phyloP scores from a whole-genome alignment of 2,797 vertebrate species.

The Cottoperca gobio region DNA sequence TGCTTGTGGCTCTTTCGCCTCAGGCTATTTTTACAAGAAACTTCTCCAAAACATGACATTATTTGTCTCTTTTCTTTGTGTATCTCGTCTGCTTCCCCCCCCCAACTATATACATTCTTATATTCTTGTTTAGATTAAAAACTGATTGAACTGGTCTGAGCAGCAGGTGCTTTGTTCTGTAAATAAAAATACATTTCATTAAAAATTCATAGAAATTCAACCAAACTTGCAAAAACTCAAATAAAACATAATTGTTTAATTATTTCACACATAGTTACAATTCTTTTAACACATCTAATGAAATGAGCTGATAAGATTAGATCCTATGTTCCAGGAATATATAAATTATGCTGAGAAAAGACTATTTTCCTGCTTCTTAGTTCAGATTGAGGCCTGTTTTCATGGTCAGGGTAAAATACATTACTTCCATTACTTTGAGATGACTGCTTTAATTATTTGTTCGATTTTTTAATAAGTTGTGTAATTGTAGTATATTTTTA shows the following conservation, averaged over 20 bases:
- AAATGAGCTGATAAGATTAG: background rate
- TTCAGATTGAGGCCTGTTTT: slow-evolving; percentile 18
- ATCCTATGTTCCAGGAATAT: background rate
- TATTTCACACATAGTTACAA: background rate
- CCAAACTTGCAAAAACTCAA: background rate
- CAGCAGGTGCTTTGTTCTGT: background rate
- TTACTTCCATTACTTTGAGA: background rate
- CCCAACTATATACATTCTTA: background rate
- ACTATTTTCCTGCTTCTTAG: background rate
- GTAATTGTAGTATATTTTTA: background rate
- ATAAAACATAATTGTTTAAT: slow-evolving; percentile 13
- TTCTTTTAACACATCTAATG: background rate
- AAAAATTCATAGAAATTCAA: background rate
- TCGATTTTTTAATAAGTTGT: slow-evolving; percentile 9
- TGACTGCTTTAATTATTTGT: background rate
- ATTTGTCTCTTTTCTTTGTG: slow-evolving; percentile 2
- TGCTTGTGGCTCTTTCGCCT: slow-evolving; percentile 50
- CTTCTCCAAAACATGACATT: slow-evolving; percentile 46
- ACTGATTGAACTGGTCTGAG: background rate
- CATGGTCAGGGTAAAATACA: slow-evolving; percentile 4
- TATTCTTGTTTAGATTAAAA: slow-evolving; percentile 9
- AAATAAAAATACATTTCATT: background rate
- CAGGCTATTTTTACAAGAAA: slow-evolving; percentile 54
- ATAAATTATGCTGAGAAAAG: background rate
- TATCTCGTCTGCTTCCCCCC: background rate